phyloP scores from a whole-genome alignment of 2,888 invertebrate species.

The Alloscopus bannaensis region DNA sequence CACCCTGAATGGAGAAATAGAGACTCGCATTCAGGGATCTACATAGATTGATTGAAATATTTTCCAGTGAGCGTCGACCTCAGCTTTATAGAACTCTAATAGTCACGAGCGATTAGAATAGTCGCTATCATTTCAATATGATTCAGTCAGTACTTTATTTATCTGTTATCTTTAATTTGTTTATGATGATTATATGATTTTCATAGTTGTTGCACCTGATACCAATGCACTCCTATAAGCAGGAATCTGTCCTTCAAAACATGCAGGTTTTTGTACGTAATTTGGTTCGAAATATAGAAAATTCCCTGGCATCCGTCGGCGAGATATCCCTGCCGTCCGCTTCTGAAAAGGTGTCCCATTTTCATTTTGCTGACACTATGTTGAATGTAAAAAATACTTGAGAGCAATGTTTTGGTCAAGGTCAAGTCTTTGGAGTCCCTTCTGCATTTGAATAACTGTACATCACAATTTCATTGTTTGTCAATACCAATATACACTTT shows the following conservation, averaged over 20 bases:
- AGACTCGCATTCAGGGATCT: too few relatives aligned
- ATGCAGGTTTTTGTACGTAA: constrained; percentile 72
- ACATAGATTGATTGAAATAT: too few relatives aligned
- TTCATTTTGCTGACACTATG: not conserved
- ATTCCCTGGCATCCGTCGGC: constrained; percentile 48
- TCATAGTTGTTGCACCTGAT: constrained; percentile 73
- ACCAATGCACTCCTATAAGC: constrained; percentile 72
- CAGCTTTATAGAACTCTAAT: too few relatives aligned
- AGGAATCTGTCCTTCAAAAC: constrained; percentile 71
- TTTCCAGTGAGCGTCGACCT: too few relatives aligned
- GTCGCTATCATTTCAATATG: too few relatives aligned
- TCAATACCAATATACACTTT: constrained; percentile 2
- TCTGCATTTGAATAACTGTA: not conserved
- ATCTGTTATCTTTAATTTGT: too few relatives aligned
- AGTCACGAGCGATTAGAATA: too few relatives aligned
- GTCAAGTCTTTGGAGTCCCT: too few relatives aligned
- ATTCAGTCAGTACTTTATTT: too few relatives aligned
- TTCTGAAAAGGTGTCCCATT: constrained; percentile 64
- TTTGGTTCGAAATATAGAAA: constrained; percentile 64
- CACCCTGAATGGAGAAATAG: too few relatives aligned
- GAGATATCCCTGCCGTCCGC: constrained; percentile 67
- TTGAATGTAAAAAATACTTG: not conserved
- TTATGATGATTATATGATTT: constrained; percentile 35
- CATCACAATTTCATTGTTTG: not conserved
- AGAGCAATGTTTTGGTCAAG: too few relatives aligned